A percentile compares a stretch with the other conserved stretches of the same genome.
phyloP scores from a whole-genome alignment of 2,113 vertebrate species.

The Prolemur simus region DNA sequence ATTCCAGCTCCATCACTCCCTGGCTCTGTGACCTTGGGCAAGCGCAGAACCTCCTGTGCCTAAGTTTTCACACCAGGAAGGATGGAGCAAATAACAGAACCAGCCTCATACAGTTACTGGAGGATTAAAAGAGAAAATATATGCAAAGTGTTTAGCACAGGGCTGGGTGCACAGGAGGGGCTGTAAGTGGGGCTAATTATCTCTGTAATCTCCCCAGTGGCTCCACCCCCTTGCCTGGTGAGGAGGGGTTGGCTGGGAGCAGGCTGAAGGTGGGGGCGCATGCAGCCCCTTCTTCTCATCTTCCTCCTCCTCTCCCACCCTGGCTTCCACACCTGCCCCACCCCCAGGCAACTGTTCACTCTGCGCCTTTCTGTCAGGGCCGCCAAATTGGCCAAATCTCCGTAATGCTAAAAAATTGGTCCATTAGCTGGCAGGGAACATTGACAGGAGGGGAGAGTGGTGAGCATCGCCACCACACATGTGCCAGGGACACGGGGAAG shows the following conservation, averaged over 20 bases:
- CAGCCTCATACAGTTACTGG: conserved; percentile 65
- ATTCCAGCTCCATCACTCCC: neutral
- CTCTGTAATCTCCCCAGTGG: neutral
- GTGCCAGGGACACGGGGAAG: neutral
- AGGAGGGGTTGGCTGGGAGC: neutral
- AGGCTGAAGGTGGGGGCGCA: neutral
- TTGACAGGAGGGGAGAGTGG: neutral
- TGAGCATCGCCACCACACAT: neutral
- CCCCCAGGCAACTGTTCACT: conserved; percentile 36
- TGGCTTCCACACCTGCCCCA: neutral
- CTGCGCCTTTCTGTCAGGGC: conserved; percentile 55
- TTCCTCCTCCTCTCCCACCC: neutral
- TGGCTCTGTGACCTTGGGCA: conserved; percentile 61
- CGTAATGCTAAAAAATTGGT: conserved; percentile 83
- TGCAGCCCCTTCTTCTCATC: neutral
- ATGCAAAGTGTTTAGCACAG: conserved; percentile 65
- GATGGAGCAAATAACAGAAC: conserved; percentile 57
- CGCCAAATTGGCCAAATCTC: conserved; percentile 81
- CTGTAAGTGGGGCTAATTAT: conserved; percentile 52
- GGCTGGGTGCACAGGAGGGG: neutral
- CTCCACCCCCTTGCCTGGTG: neutral
- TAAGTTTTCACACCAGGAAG: conserved; percentile 14
- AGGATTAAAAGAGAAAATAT: conserved; percentile 72
- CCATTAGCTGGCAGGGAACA: conserved; percentile 79
- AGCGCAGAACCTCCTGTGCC: neutral